Evolutionary conservation across 2,797 vertebrate species (phyloP).

Genomic region (Odontamblyopus rebecca): DNA sequence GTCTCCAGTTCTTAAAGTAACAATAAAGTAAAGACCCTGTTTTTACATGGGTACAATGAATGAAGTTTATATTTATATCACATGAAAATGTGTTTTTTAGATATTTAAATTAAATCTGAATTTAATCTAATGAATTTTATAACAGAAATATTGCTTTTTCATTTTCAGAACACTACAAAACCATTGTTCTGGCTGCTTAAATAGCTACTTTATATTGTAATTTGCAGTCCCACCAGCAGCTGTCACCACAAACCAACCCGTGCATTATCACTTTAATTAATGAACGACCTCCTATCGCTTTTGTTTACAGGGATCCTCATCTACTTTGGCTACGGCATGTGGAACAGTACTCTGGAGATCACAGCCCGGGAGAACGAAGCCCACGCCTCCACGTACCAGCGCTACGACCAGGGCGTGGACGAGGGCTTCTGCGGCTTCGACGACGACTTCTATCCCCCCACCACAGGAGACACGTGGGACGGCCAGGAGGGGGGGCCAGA

Average conservation of each 20-base stretch:
- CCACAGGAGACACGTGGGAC: slow-evolving; percentile 68
- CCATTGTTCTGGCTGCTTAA: not conserved
- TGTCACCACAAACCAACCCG: not conserved
- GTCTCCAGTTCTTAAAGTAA: too few relatives aligned
- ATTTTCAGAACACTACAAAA: too few relatives aligned
- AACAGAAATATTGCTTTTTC: too few relatives aligned
- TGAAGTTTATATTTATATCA: too few relatives aligned
- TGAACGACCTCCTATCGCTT: not conserved
- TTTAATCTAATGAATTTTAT: too few relatives aligned
- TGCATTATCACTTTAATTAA: not conserved
- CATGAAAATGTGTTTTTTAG: too few relatives aligned
- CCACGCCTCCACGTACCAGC: slow-evolving; percentile 96
- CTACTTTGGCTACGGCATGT: slow-evolving; percentile 98
- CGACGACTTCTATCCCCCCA: slow-evolving; percentile 79
- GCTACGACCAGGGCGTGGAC: slow-evolving; percentile 91
- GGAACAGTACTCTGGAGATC: slow-evolving; percentile 96
- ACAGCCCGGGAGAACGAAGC: slow-evolving; percentile 90
- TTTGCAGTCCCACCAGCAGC: not conserved
- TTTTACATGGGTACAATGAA: too few relatives aligned
- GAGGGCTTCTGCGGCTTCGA: slow-evolving; percentile 90
- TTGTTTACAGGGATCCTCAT: slow-evolving; percentile 86
- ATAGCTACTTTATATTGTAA: not conserved
- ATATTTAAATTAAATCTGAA: too few relatives aligned
- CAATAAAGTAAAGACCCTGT: too few relatives aligned
- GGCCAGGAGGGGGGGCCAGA: slow-evolving; percentile 73